Percentiles rank a stretch among this genome's conserved stretches.
phyloP scores from a whole-genome alignment of 2,113 vertebrate genomes.

The Ursus arctos region DNA sequence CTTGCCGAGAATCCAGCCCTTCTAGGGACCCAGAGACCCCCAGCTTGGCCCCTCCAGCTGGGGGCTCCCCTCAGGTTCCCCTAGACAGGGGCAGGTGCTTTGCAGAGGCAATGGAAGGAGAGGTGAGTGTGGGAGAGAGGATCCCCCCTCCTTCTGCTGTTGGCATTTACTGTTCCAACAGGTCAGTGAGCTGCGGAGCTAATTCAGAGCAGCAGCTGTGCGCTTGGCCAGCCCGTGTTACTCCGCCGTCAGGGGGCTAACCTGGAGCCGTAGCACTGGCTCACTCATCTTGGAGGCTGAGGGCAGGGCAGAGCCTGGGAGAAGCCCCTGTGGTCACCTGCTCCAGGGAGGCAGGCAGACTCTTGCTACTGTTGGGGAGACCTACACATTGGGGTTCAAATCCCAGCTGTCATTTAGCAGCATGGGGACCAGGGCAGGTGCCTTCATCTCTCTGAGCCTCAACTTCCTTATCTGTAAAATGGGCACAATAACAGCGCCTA shows the following conservation, averaged over 20 bases:
- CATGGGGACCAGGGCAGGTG: neutral
- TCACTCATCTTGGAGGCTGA: neutral
- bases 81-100: fast-evolving
- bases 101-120: neutral
- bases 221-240: neutral
- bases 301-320: neutral
- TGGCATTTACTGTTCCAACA: constrained; percentile 52
- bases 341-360: neutral
- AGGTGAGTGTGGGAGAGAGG: fast-evolving
- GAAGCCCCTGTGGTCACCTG: neutral
- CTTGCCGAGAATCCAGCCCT: neutral
- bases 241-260: constrained; percentile 35
- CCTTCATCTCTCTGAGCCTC: neutral
- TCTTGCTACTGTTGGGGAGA: neutral
- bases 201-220: constrained; percentile 46
- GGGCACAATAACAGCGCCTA: neutral
- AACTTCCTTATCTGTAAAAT: neutral
- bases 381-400: neutral
- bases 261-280: neutral
- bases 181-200: neutral
- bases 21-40: neutral
- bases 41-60: neutral
- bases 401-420: neutral
- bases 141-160: neutral
- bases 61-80: no score